Conservation (phyloP, 2,797 vertebrate species). For the Myripristis jacobus region DNA sequence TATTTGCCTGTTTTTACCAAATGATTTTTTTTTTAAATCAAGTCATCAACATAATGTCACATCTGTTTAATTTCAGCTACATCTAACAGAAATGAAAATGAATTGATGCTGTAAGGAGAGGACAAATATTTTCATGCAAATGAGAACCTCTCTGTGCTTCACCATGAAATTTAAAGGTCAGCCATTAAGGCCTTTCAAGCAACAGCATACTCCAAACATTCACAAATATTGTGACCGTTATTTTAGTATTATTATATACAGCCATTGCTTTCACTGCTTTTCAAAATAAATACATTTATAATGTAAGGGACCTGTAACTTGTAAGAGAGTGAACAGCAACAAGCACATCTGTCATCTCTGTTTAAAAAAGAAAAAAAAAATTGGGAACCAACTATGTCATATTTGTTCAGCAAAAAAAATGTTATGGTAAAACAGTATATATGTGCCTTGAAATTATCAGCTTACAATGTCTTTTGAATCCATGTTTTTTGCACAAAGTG, state of each 20-base stretch:
- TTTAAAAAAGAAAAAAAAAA: too few species aligned
- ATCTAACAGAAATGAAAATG: conserved; percentile 37
- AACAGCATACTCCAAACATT: conserved; percentile 39
- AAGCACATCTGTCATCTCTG: conserved; percentile 60
- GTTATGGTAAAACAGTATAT: conserved; percentile 55
- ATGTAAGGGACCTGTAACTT: conserved; percentile 34
- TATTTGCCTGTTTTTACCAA: neutral
- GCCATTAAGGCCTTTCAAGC: conserved; percentile 27
- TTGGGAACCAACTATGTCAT: conserved; percentile 25
- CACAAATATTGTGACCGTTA: conserved; percentile 17
- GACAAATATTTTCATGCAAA: conserved; percentile 54
- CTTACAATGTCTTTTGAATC: conserved; percentile 75
- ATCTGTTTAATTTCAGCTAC: conserved; percentile 42
- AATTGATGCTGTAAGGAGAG: conserved; percentile 22
- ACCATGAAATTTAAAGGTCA: conserved; percentile 61
- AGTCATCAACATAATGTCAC: conserved; percentile 32
- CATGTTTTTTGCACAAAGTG: conserved; percentile 73
- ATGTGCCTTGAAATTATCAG: conserved; percentile 79
- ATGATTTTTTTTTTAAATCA: conserved; percentile 29
- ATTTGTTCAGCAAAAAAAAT: conserved; percentile 54
- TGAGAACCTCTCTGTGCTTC: conserved; percentile 31
- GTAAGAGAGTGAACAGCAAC: conserved; percentile 42
- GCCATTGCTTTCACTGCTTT: conserved; percentile 41
- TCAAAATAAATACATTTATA: conserved; percentile 49
- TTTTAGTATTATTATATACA: conserved; percentile 7